phyloP scores from a whole-genome alignment of 2,888 invertebrate genomes.

The Rosalia funebris region DNA sequence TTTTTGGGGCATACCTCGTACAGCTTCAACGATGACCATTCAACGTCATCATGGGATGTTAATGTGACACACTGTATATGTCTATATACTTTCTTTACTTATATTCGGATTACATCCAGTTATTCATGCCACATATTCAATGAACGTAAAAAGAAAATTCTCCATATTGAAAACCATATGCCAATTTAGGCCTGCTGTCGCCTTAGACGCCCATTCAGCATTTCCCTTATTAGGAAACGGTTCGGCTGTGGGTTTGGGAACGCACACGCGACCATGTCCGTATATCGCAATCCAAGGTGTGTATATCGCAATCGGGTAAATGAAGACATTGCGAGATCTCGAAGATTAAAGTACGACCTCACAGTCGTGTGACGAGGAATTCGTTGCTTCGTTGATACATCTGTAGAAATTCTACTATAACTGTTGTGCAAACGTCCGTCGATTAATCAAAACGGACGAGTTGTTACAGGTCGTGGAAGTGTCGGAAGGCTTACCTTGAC shows the following conservation, averaged over 20 bases:
- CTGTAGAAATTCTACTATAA: not conserved
- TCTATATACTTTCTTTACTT: too few relatives aligned
- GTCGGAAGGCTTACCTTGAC: slow-evolving; percentile 3
- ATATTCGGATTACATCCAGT: too few relatives aligned
- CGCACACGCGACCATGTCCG: slow-evolving; percentile 16
- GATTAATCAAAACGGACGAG: not conserved
- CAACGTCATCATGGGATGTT: too few relatives aligned
- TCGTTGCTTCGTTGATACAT: not conserved
- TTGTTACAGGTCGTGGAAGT: not conserved
- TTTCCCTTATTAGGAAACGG: slow-evolving; percentile 3
- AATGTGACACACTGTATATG: too few relatives aligned
- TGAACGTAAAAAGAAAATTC: not conserved
- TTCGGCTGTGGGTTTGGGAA: slow-evolving; percentile 2
- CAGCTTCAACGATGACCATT: too few relatives aligned
- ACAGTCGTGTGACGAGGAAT: too few relatives aligned
- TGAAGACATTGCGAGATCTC: slow-evolving; percentile 12
- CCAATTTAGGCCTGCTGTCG: not conserved
- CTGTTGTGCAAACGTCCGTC: not conserved
- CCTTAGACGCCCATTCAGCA: slow-evolving; percentile 2
- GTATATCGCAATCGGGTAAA: not conserved
- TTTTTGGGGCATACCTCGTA: too few relatives aligned
- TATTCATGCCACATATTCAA: too few relatives aligned
- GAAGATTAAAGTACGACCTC: not conserved
- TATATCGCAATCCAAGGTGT: slow-evolving; percentile 16
- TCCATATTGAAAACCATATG: not conserved